Conservation (phyloP, 2,113 vertebrate species). For the Amphiprion ocellaris region DNA sequence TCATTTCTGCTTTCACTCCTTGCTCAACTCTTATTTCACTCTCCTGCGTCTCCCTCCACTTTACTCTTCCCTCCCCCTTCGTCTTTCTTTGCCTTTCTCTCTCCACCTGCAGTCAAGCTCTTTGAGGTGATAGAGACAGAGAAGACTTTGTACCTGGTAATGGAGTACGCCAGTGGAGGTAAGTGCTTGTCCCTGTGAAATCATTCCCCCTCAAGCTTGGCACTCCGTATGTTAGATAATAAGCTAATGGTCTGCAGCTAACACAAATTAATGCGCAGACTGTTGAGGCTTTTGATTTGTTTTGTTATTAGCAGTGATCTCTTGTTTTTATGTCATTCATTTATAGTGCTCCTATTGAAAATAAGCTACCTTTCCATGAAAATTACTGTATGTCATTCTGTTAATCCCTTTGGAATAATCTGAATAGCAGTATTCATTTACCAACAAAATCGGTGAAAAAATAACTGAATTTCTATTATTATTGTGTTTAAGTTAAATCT, state of each 20-base stretch:
- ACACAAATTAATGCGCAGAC: neutral
- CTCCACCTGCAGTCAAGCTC: slow-evolving; percentile 89
- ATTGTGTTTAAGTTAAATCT: neutral
- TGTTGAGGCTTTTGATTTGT: no score
- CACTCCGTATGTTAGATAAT: slow-evolving; percentile 18
- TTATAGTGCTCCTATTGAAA: neutral
- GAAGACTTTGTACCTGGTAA: slow-evolving; percentile 94
- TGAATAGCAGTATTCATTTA: neutral
- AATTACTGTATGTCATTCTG: no score
- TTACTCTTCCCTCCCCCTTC: neutral
- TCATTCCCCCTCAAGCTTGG: slow-evolving; percentile 31
- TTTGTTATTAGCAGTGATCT: neutral
- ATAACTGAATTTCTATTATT: neutral
- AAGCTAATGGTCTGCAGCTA: slow-evolving; percentile 1
- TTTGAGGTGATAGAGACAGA: slow-evolving; percentile 97
- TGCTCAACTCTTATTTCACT: neutral
- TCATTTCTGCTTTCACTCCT: slow-evolving; percentile 2
- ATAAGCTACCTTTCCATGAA: no score
- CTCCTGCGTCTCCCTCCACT: neutral
- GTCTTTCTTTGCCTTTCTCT: slow-evolving; percentile 12
- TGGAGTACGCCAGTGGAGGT: slow-evolving; percentile 97
- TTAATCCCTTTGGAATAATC: no score
- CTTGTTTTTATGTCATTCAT: neutral
- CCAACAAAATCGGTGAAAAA: neutral
- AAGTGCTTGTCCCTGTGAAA: slow-evolving; percentile 66